Base-by-base conservation (phyloP, 1,140 invertebrate genomes). In the Ips nitidus region DNA sequence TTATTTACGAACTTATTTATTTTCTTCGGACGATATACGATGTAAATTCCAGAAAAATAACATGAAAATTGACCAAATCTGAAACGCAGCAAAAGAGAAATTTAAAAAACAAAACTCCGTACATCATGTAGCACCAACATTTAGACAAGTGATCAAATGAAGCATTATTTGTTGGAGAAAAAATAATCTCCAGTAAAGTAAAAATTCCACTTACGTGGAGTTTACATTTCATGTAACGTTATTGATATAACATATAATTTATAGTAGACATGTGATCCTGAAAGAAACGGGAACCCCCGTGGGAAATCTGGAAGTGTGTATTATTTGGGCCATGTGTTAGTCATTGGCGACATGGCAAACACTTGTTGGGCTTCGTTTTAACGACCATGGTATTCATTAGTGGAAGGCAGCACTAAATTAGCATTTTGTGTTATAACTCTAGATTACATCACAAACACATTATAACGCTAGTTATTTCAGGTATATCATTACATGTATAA, bases 291-390 rank as follows among this genome's bases (percentile, higher is more conserved):
- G 22, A 22, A 50, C 22, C 22, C 45, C 40, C 42, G 36, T 52
- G 60, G 60, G 42, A 50, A 64, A 50, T 64, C 37, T 22, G 22
- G 22, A 22, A 22, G 22, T 22, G 22, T 22, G 22, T 22, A 22
- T 2, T n/a, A 39, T 39, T 43, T 6, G n/a, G 62, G 41, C 8
- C 39, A 64, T 64, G 5, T 64, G 45, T 52, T 52, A 36, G 8
- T 37, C 4, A 3, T 62, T 6, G 42, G 42, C 36, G 50, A 62
- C 60, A 62, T 62, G 60, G 42, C 45, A 38, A 62, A 42, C 60
- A 62, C 60, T 62, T 62, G 60, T 62, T 62, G 60, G 38, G 42
- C 2, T 7, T 37, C 42, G 60, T 22, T 22, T 22, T 22, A 22
- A 22, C 22, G 22, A 22, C 22, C 22, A 52, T 50, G 60, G 42